Evolutionary conservation across 2,113 vertebrate genomes (phyloP).

Genomic region (Tichodroma muraria): DNA sequence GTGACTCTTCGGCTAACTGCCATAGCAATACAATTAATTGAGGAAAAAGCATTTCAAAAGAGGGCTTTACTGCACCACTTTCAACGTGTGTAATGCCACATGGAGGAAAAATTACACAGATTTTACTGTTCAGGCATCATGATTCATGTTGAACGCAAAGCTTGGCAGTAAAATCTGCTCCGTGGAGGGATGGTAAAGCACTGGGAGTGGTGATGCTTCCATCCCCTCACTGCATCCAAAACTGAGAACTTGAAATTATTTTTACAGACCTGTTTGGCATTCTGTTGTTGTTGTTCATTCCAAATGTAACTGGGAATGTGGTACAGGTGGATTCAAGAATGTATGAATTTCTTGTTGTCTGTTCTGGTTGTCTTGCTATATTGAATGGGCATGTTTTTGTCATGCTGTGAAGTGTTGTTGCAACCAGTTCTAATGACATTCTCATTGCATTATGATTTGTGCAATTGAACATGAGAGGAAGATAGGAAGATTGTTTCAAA

Average conservation of each 20-base stretch:
- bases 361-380: not conserved
- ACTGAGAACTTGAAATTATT: not conserved
- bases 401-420: not conserved
- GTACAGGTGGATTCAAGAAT: not conserved
- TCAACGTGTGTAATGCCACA: not conserved
- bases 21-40: not conserved
- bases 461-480: not conserved
- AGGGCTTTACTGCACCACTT: not conserved
- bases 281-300: not conserved
- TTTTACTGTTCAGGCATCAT: not conserved
- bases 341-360: not conserved
- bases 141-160: not conserved
- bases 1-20: not conserved
- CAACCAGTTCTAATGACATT: not conserved
- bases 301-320: not conserved
- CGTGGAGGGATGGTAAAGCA: not conserved
- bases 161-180: not conserved
- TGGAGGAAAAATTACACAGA: not conserved
- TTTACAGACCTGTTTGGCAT: not conserved
- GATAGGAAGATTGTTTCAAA: not conserved
- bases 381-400: not conserved
- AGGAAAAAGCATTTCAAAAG: not conserved
- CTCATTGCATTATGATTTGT: not conserved
- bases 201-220: accelerated
- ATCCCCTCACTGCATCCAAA: accelerated